These are phyloP conservation scores for Zaprionus inermis DNA, from an alignment of 1,140 invertebrate species.

Conservation along the genomic window DNA sequence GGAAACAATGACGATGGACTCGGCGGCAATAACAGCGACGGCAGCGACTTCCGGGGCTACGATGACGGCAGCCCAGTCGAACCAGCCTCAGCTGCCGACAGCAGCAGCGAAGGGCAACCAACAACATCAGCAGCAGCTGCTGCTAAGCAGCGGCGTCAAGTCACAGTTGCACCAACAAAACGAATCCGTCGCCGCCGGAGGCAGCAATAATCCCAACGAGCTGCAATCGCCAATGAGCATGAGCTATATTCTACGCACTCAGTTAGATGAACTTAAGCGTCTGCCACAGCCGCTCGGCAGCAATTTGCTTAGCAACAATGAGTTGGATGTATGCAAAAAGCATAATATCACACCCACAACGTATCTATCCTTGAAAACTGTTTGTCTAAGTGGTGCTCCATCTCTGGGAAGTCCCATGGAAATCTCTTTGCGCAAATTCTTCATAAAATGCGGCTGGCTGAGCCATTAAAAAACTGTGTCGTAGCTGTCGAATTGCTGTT, in stretches of 20 bases:
- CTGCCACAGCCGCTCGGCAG: slow-evolving; percentile 71
- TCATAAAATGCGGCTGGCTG: slow-evolving; percentile 84
- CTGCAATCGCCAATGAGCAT: slow-evolving; percentile 40
- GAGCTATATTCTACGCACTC: slow-evolving; percentile 72
- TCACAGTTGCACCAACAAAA: slow-evolving; percentile 46
- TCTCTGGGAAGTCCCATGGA: slow-evolving; percentile 74
- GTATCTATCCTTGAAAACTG: slow-evolving; percentile 86
- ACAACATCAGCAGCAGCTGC: slow-evolving; percentile 66
- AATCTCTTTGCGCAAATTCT: slow-evolving; percentile 78
- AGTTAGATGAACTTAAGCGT: slow-evolving; percentile 75
- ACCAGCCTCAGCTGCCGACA: slow-evolving; percentile 55
- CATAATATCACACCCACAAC: slow-evolving; percentile 86
- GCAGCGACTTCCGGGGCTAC: slow-evolving; percentile 72
- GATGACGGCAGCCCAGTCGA: slow-evolving; percentile 77
- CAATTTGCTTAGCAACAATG: slow-evolving; percentile 83
- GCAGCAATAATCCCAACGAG: slow-evolving; percentile 35
- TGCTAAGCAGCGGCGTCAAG: slow-evolving; percentile 12
- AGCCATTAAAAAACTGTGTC: slow-evolving; percentile 58
- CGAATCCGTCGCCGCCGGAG: slow-evolving; percentile 43
- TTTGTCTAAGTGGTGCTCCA: slow-evolving; percentile 84
- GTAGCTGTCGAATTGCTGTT: slow-evolving; percentile 15
- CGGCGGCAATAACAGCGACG: slow-evolving; percentile 55
- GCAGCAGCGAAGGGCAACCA: slow-evolving; percentile 62
- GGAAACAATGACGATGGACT: slow-evolving; percentile 48
- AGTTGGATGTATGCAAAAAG: slow-evolving; percentile 85